Conservation (phyloP, 2,888 invertebrate genomes). For the Lordiphosa fenestrarum region DNA sequence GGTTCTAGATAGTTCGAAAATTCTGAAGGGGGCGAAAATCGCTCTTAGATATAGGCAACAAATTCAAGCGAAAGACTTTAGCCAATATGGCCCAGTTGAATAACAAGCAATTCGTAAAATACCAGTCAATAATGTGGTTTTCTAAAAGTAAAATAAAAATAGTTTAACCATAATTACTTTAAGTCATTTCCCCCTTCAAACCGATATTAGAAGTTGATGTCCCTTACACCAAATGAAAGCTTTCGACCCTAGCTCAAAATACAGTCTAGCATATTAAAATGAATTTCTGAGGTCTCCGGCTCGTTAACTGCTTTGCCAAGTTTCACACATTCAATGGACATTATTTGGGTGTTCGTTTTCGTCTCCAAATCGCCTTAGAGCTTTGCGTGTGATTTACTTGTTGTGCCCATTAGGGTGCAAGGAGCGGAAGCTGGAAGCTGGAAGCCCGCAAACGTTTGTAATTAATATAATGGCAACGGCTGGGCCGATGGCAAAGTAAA, state of each 20-base stretch:
- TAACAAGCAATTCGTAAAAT: too few relatives aligned
- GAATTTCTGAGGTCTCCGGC: constrained; percentile 38
- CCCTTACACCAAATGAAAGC: constrained; percentile 6
- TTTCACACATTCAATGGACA: constrained; percentile 47
- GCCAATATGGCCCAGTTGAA: too few relatives aligned
- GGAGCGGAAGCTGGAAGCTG: constrained; percentile 28
- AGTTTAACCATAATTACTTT: too few relatives aligned
- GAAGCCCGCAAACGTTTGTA: constrained; percentile 64
- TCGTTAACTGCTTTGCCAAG: constrained; percentile 61
- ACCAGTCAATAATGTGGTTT: too few relatives aligned
- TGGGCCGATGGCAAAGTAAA: constrained; percentile 33
- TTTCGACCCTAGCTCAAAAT: constrained; percentile 22
- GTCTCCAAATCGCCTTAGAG: constrained; percentile 65
- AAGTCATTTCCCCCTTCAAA: not conserved
- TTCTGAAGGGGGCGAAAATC: too few relatives aligned
- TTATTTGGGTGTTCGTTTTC: constrained; percentile 35
- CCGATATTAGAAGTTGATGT: not conserved
- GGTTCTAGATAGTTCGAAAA: too few relatives aligned
- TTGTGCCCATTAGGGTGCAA: constrained; percentile 64
- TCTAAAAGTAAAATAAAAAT: too few relatives aligned
- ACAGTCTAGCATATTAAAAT: constrained; percentile 39
- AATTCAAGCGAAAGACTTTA: too few relatives aligned
- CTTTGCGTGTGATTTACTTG: constrained; percentile 74
- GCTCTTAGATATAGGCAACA: too few relatives aligned
- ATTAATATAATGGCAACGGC: constrained; percentile 70